Evolutionary conservation across 2,797 vertebrate genomes (phyloP).

Genomic region (Acomys russatus): DNA sequence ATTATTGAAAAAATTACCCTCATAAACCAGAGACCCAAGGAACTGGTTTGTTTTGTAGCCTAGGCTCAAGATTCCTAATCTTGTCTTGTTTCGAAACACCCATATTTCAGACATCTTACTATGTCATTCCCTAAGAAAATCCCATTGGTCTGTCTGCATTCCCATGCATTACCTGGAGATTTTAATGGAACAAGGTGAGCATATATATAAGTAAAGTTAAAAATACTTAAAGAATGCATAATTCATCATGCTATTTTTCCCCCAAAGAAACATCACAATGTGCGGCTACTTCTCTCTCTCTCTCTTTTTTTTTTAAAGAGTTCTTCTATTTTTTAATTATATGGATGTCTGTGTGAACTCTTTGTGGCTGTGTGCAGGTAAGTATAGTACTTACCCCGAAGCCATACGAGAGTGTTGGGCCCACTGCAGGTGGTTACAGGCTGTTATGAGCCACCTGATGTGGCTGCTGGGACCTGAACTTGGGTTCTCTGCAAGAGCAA

Average conservation of each 20-base stretch:
- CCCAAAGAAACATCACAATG: slow-evolving; percentile 51
- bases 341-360: neutral
- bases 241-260: slow-evolving; percentile 42
- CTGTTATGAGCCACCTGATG: neutral
- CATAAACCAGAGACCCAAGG: neutral
- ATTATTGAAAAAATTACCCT: neutral
- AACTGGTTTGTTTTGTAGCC: neutral
- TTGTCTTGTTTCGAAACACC: slow-evolving; percentile 20
- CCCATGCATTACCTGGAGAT: neutral
- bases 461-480: neutral
- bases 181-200: slow-evolving; percentile 14
- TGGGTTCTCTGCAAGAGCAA: neutral
- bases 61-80: neutral
- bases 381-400: neutral
- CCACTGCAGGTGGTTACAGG: neutral
- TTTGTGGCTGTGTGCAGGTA: neutral
- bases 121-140: slow-evolving; percentile 1
- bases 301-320: neutral
- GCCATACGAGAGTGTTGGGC: neutral
- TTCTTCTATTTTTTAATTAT: neutral
- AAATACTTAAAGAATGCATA: slow-evolving; percentile 16
- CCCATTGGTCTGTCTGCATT: neutral
- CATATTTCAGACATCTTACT: neutral
- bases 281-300: neutral
- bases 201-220: neutral